These are phyloP conservation scores for Ennomos erosarius DNA, from an alignment of 2,888 invertebrate species.

Conservation along the genomic window DNA sequence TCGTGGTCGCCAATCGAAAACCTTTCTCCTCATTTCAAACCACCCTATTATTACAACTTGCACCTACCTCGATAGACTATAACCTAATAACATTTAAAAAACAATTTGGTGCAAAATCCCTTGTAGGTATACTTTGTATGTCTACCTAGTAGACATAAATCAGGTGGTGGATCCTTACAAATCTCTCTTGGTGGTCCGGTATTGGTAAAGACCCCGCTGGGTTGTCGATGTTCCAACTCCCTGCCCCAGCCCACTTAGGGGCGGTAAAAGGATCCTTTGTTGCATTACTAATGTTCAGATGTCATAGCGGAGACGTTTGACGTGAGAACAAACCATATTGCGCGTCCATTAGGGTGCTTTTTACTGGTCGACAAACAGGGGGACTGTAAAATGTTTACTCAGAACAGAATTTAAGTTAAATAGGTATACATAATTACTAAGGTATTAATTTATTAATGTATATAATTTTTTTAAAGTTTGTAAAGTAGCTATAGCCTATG, in stretches of 20 bases:
- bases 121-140: too few relatives aligned
- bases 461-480: too few relatives aligned
- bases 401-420: background rate
- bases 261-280: slow-evolving; percentile 76
- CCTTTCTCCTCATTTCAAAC: too few relatives aligned
- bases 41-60: too few relatives aligned
- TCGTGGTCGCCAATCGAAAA: too few relatives aligned
- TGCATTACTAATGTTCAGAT: slow-evolving; percentile 79
- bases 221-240: slow-evolving; percentile 44
- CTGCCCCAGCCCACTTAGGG: slow-evolving; percentile 56
- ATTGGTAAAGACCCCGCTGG: slow-evolving; percentile 38
- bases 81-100: too few relatives aligned
- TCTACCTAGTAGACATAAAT: background rate
- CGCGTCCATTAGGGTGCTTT: slow-evolving; percentile 48
- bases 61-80: too few relatives aligned
- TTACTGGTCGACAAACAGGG: slow-evolving; percentile 26
- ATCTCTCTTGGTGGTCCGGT: slow-evolving; percentile 31
- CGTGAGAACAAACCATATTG: slow-evolving; percentile 77
- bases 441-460: too few relatives aligned
- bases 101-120: background rate
- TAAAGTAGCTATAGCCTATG: too few relatives aligned
- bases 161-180: background rate
- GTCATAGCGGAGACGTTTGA: slow-evolving; percentile 76
- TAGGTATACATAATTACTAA: too few relatives aligned
- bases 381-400: slow-evolving; percentile 9